Base-by-base conservation (phyloP, 2,113 vertebrate genomes). In the Lampris incognitus region DNA sequence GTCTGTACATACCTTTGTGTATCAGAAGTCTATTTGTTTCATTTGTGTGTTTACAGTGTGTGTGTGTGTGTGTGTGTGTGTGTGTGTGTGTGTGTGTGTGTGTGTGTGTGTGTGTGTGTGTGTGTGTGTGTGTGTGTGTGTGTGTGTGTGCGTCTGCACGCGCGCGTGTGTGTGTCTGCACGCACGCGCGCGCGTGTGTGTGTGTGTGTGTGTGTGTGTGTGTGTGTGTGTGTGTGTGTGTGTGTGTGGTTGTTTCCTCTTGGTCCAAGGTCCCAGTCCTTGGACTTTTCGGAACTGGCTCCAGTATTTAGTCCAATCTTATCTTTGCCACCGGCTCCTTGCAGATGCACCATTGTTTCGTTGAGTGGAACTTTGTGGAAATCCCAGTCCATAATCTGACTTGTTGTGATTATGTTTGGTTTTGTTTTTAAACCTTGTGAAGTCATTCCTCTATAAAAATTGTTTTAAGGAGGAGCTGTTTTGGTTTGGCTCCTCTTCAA, bases 301-400 rank as follows among this genome's bases (percentile, higher is more conserved):
- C 89, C 88, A 86, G 1, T 62, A 55, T 79, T 89, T 63, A 80
- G 50, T 69, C 57, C 69, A 40, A 72, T 76, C 69, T 63, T 73
- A 70, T 72, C 78, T 60, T n/a, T 70, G 62, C 55, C 81, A 48
- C 58, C 62, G 42, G 74, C 67, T 58, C 71, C 82, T 71, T 58
- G 78, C 49, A 81, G 54, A n/a, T 67, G 1, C 42, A 5, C 76
- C 69, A 89, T 87, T 91, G 87, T 88, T 62, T 79, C 55, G 76
- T 75, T 79, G 72, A 84, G 78, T 80, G 76, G 71, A 66, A 83
- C 24, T 76, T 87, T 75, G 74, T 80, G 87, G 81, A 92, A 86
- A 54, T 63, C 80, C 85, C 79, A 40, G 9, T 6, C 77, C 82
- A 87, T 13, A 78, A 66, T 46, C 40, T 66, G 58, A 72, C 13